Percentiles rank a stretch among this genome's conserved stretches.
These are phyloP conservation scores for Danio albolineatus DNA, from an alignment of 2,797 vertebrate genomes.

Conservation along the genomic window DNA sequence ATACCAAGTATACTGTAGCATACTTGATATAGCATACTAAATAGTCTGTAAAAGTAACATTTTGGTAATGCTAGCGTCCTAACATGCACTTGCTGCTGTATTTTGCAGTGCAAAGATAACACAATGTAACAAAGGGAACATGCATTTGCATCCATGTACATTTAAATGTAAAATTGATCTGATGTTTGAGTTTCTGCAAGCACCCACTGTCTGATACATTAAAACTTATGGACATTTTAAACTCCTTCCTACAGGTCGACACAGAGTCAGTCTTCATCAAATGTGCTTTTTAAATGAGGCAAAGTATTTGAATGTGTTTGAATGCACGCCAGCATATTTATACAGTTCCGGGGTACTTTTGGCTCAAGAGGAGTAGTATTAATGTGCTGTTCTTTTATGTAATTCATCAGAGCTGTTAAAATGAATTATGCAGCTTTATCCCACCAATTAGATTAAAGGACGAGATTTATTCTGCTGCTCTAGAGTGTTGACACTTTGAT, in stretches of 20 bases:
- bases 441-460: slow-evolving; percentile 50
- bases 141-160: no score
- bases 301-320: slow-evolving; percentile 30
- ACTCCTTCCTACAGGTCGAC: not conserved
- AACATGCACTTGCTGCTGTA: not conserved
- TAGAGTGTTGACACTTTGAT: slow-evolving; percentile 42
- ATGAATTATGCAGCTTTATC: slow-evolving; percentile 51
- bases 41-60: not conserved
- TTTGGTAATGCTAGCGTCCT: not conserved
- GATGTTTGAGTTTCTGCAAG: not conserved
- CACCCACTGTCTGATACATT: not conserved
- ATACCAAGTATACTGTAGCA: no score
- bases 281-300: slow-evolving; percentile 24
- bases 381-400: slow-evolving; percentile 45
- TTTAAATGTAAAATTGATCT: slow-evolving; percentile 18
- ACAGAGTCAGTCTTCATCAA: not conserved
- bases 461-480: slow-evolving; percentile 43
- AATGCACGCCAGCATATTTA: slow-evolving; percentile 35
- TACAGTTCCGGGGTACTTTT: slow-evolving; percentile 30
- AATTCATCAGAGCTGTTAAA: slow-evolving; percentile 51
- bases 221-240: not conserved
- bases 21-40: not conserved
- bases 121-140: slow-evolving; percentile 1
- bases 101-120: not conserved
- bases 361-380: slow-evolving; percentile 22